A percentile compares a stretch with the other conserved stretches of the same genome.
These are phyloP conservation scores for Drosophila kohkoa DNA, from an alignment of 1,140 invertebrate species.

Conservation along the genomic window DNA sequence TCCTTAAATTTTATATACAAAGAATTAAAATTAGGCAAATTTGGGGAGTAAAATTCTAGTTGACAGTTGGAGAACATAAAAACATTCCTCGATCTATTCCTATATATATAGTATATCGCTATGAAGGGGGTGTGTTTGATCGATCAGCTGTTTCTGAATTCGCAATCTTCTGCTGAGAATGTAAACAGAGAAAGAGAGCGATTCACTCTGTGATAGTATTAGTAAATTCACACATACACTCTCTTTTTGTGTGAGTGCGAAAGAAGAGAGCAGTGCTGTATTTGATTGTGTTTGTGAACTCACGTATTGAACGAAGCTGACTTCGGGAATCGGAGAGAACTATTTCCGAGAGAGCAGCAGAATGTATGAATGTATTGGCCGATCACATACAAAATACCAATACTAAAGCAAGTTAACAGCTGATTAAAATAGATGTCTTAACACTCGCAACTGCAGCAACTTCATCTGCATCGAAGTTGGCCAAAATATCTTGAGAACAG, in stretches of 20 bases:
- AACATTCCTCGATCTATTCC: neutral
- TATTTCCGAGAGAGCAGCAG: slow-evolving; percentile 25
- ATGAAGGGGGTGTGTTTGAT: slow-evolving; percentile 5
- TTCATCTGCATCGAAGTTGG: neutral
- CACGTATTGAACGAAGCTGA: neutral
- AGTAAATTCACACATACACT: slow-evolving; percentile 19
- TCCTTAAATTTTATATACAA: too few relatives aligned
- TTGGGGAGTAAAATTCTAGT: neutral
- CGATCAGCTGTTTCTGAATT: slow-evolving; percentile 37
- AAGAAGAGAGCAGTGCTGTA: slow-evolving; percentile 41
- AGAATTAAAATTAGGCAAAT: neutral
- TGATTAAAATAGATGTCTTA: neutral
- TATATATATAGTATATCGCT: neutral
- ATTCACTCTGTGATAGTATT: slow-evolving; percentile 27
- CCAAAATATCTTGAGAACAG: neutral
- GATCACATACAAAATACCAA: slow-evolving; percentile 15
- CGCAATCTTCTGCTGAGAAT: slow-evolving; percentile 9
- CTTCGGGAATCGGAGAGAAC: slow-evolving; percentile 7
- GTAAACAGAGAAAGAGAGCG: slow-evolving; percentile 65
- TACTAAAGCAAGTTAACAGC: slow-evolving; percentile 21
- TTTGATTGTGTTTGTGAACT: slow-evolving; percentile 32
- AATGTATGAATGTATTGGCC: slow-evolving; percentile 45
- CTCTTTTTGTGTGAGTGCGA: neutral
- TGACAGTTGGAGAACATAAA: neutral
- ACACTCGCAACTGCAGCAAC: slow-evolving; percentile 1